Base-by-base conservation (phyloP, 2,888 invertebrate species). In the Augiades crinisus region DNA sequence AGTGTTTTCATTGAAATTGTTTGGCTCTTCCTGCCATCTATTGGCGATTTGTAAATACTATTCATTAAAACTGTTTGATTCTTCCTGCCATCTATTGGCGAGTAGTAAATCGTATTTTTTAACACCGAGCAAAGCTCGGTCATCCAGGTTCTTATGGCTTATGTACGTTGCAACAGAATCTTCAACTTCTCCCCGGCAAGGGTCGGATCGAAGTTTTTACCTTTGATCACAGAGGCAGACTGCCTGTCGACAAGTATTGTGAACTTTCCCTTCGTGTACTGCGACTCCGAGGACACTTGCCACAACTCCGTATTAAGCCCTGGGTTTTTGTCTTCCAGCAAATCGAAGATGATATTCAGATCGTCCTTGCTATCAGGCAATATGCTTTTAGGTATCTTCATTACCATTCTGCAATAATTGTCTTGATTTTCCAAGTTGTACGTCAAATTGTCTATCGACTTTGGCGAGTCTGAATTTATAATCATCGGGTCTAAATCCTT, bases 281-380 rank as follows among this genome's bases (percentile, higher is more conserved):
- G 59, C 0, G 69, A 56, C 2, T 77, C 73, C 0, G 72, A 68
- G 3, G 63, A 68, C 0, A 85, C 61, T 40, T 77, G 69, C 87
- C 87, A 87, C 1, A 82, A 24, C 33, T 85, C 82, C 0, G 85
- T 84, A 37, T 85, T 85, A 4, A 88, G 53, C 0, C 82, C 85
- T 0, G 86, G 84, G 27, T 87, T 88, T 37, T 82, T 81, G 37
- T 87, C 82, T 64, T 86, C 82, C 0, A 88, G 58, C 1, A 87
- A 53, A 57, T 85, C 82, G 12, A 88, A 78, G 1, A 88, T 75
- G 0, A 86, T 73, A 16, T 73, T 78, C 43, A 88, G 61, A 45
- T 85, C 85, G 0, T 86, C 80, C 27, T 75, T 74, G n/a, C 68
- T 72, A 0, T 84, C 79, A 0, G 83, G 83, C 0, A 84, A 53